Evolutionary conservation across 1,140 invertebrate genomes (phyloP).

Genomic region (Drosophila malerkotliana): DNA sequence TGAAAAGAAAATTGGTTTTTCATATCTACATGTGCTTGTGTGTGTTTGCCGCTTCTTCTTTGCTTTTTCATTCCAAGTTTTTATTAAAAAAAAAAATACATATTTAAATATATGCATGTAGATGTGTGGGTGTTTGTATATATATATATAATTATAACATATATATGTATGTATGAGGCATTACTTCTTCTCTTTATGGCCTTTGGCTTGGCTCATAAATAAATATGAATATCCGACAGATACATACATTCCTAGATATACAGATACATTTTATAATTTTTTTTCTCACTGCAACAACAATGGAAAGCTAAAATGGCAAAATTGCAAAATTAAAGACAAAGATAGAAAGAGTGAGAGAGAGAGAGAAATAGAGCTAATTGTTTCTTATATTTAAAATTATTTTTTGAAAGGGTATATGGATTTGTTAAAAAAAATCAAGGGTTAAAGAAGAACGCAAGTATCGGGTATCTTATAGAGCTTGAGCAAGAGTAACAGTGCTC

Average conservation of each 20-base stretch:
- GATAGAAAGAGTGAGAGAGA: slow-evolving; percentile 12
- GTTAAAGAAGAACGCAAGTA: not conserved
- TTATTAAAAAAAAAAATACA: not conserved
- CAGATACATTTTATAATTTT: slow-evolving; percentile 55
- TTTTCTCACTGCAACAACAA: slow-evolving; percentile 57
- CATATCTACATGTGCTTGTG: slow-evolving; percentile 32
- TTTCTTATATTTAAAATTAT: slow-evolving; percentile 34
- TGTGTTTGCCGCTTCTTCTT: slow-evolving; percentile 20
- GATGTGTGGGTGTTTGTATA: not conserved
- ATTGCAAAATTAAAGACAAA: slow-evolving; percentile 37
- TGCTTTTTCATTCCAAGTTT: slow-evolving; percentile 2
- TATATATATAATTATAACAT: not conserved
- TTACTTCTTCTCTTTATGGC: slow-evolving; percentile 36
- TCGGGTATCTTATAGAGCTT: not conserved
- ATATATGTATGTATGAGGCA: slow-evolving; percentile 20
- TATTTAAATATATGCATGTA: not conserved
- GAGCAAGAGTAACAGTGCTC: too few species aligned
- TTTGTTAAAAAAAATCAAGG: not conserved
- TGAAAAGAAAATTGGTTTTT: slow-evolving; percentile 68
- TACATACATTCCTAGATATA: slow-evolving; percentile 14
- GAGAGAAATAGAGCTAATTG: slow-evolving; percentile 32
- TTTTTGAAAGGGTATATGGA: slow-evolving; percentile 22
- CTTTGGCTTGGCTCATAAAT: slow-evolving; percentile 46
- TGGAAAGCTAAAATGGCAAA: slow-evolving; percentile 42
- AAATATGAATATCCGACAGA: slow-evolving; percentile 49